phyloP scores from a whole-genome alignment of 1,140 invertebrate genomes.

The Drusus annulatus region DNA sequence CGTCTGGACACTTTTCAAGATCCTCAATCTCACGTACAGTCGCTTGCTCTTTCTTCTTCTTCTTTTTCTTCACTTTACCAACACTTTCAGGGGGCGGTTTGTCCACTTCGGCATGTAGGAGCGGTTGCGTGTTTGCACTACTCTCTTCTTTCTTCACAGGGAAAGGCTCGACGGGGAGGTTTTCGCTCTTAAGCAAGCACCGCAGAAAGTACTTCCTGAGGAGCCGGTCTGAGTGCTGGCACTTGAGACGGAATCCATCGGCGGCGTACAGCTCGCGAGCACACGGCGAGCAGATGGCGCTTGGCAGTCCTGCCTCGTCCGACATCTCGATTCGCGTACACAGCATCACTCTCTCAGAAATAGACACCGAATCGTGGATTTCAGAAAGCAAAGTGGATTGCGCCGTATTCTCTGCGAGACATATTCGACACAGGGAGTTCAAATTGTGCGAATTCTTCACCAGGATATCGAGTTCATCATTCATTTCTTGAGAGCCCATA shows the following conservation, averaged over 20 bases:
- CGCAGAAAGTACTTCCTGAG: slow-evolving; percentile 1
- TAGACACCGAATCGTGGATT: background rate
- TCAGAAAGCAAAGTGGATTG: slow-evolving; percentile 1
- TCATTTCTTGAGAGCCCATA: background rate
- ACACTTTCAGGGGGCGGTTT: background rate
- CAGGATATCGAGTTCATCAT: slow-evolving; percentile 9
- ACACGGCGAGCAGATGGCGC: slow-evolving; percentile 12
- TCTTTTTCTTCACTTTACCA: background rate
- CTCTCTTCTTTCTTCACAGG: slow-evolving; percentile 1
- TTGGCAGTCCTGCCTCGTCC: slow-evolving; percentile 13
- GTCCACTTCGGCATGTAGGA: background rate
- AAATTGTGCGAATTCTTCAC: background rate
- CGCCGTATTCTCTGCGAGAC: slow-evolving; percentile 24
- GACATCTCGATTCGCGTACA: slow-evolving; percentile 8
- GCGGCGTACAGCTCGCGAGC: slow-evolving; percentile 3
- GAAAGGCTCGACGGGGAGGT: background rate
- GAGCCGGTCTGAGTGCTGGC: slow-evolving; percentile 20
- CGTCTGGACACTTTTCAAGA: background rate
- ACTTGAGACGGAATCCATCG: slow-evolving; percentile 21
- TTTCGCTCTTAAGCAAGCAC: background rate
- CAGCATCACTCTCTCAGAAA: slow-evolving; percentile 31
- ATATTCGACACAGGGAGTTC: slow-evolving; percentile 28
- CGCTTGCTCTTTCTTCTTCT: no score
- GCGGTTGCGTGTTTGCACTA: no score
- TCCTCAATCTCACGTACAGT: background rate